A percentile compares a stretch with the other conserved stretches of the same genome.
phyloP scores from a whole-genome alignment of 2,888 invertebrate species.

The Eristalinus sepulchralis region DNA sequence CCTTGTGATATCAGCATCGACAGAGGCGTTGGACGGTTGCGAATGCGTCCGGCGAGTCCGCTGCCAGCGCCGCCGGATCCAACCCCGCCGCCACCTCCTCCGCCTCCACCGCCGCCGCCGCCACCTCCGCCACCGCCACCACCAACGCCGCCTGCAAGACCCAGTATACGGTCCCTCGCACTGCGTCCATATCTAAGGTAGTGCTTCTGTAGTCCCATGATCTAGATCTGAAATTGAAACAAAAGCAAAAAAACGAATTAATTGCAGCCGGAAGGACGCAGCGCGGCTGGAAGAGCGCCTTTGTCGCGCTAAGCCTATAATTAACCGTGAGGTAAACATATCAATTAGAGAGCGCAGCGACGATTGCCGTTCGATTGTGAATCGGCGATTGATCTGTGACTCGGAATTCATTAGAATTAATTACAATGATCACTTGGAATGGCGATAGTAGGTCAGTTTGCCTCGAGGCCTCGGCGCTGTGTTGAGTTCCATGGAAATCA shows the following conservation, averaged over 20 bases:
- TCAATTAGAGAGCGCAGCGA: background rate
- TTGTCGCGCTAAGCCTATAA: background rate
- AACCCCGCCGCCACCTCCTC: conserved; percentile 68
- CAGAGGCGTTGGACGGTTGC: conserved; percentile 84
- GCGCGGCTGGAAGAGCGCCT: background rate
- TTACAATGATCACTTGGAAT: background rate
- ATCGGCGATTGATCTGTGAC: conserved; percentile 1
- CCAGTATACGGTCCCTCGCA: conserved; percentile 87
- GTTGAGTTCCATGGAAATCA: background rate
- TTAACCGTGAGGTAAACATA: background rate
- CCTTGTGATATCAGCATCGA: conserved; percentile 92
- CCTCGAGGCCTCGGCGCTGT: background rate
- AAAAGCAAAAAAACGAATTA: conserved; percentile 37
- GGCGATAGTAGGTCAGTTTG: background rate
- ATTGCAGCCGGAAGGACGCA: background rate
- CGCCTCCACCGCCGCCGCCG: conserved; percentile 61
- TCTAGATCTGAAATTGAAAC: conserved; percentile 76
- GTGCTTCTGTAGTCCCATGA: conserved; percentile 88
- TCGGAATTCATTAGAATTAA: background rate
- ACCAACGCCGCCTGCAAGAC: conserved; percentile 80
- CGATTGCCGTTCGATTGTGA: background rate
- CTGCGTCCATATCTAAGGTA: conserved; percentile 89
- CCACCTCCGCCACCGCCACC: conserved; percentile 42
- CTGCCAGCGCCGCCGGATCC: conserved; percentile 41
- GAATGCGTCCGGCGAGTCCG: conserved; percentile 73